Evolutionary conservation across 2,113 vertebrate genomes (phyloP), one percentile per base, ranked within the genome.

Genomic region (Mirza zaza): DNA sequence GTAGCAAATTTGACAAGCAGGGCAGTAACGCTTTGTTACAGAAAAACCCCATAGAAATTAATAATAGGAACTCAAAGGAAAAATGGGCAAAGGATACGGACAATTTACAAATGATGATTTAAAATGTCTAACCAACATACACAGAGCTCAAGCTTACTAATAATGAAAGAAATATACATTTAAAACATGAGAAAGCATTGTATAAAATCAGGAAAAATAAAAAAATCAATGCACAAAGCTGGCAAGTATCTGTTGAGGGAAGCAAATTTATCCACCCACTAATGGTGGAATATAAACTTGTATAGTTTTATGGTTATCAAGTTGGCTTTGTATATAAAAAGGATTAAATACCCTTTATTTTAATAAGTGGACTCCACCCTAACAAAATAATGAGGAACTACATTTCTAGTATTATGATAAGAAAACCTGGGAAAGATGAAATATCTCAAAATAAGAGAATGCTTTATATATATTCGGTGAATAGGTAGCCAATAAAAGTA

Each of bases 351-450:
- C 3, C 27, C 11, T 84, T 50, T 65, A 87, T 68, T 92, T 81
- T 63, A 71, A 10, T 80, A 85, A 32, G 23, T 45, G 34, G 11
- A 79, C 21, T 94, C 34, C n/a, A 79, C 9, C 10, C 21, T 36
- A 75, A 83, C 23, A 87, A 92, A 90, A 85, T 14, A 87, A 65
- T 52, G 25, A 88, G 9, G 9, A 76, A 57, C 36, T 32, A 75
- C 39, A 96, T 8, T 77, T 91, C 12, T 20, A 84, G 13, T 84
- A 79, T 76, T 55, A 59, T 61, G 76, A 55, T 25, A 84, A 70
- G 9, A 81, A 86, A 92, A 92, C 8, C 25, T 87, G 21, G n/a
- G 36, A 96, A 95, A 87, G 27, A 59, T 61, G 18, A 93, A 89
- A 48, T 90, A 89, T 42, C 7, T 21, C 48, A n/a, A 61, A 81